These are phyloP conservation scores for Stichopus horrens DNA, from an alignment of 53 echinoderm and acorn worm species.

Conservation along the genomic window DNA sequence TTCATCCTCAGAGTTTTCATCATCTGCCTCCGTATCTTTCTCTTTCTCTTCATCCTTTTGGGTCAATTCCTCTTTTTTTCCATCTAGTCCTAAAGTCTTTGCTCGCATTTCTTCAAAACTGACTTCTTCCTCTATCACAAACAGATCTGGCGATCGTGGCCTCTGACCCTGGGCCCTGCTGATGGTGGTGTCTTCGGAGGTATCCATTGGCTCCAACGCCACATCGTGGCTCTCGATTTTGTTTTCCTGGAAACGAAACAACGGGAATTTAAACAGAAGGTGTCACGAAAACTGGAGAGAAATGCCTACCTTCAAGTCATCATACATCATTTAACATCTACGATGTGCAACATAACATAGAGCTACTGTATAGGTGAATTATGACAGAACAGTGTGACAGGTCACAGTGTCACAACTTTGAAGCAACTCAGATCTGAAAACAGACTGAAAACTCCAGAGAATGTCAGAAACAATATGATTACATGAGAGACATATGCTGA, in stretches of 20 bases:
- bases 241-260: neutral
- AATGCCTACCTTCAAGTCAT: too few species aligned
- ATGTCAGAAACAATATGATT: too few species aligned
- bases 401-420: too few species aligned
- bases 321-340: too few species aligned
- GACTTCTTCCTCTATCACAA: slow-evolving; percentile 22
- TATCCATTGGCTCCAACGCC: neutral
- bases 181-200: neutral
- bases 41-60: neutral
- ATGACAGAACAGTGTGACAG: too few species aligned
- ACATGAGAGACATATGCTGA: too few species aligned
- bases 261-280: too few species aligned
- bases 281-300: too few species aligned
- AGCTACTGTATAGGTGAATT: too few species aligned
- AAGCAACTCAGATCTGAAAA: too few species aligned
- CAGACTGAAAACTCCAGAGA: too few species aligned
- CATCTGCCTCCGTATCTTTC: neutral
- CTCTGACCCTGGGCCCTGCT: neutral
- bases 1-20: slow-evolving; percentile 5
- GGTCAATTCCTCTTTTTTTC: neutral
- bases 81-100: neutral
- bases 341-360: too few species aligned
- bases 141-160: neutral
- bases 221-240: neutral
- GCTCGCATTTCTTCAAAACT: slow-evolving; percentile 36